A percentile compares a stretch with the other conserved stretches of the same genome.
phyloP scores from a whole-genome alignment of 2,797 vertebrate species.

The Cynodonichthys magdalenae region DNA sequence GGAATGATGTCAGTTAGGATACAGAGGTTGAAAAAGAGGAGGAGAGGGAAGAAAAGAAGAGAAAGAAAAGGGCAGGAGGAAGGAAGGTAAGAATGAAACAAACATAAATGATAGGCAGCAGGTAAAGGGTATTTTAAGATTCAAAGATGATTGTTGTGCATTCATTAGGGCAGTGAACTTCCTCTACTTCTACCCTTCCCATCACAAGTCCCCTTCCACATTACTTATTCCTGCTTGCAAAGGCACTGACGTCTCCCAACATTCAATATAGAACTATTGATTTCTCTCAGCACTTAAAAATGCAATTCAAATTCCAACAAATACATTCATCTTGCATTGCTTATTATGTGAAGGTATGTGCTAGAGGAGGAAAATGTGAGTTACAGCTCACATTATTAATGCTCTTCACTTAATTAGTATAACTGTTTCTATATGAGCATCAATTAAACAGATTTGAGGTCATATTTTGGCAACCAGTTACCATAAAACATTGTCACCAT shows the following conservation, averaged over 20 bases:
- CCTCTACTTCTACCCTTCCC: slow-evolving; percentile 36
- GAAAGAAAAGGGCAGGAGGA: slow-evolving; percentile 38
- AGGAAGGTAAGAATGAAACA: background rate
- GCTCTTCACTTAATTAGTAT: background rate
- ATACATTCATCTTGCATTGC: slow-evolving; percentile 47
- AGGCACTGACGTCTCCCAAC: slow-evolving; percentile 72
- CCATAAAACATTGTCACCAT: slow-evolving; percentile 1
- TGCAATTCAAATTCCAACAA: slow-evolving; percentile 64
- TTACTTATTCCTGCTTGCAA: slow-evolving; percentile 71
- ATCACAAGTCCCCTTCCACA: slow-evolving; percentile 63
- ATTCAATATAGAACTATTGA: slow-evolving; percentile 69
- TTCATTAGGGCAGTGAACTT: slow-evolving; percentile 22
- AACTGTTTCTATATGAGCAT: background rate
- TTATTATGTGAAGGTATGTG: slow-evolving; percentile 30
- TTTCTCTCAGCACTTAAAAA: slow-evolving; percentile 60
- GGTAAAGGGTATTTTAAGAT: background rate
- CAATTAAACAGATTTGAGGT: background rate
- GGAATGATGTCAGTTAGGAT: slow-evolving; percentile 65
- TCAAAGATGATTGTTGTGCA: slow-evolving; percentile 8
- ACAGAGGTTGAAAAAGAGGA: slow-evolving; percentile 20
- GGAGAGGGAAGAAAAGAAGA: slow-evolving; percentile 39
- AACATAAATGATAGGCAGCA: background rate
- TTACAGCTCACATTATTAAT: background rate
- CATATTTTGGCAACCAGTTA: background rate
- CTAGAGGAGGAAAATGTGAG: background rate